These are phyloP conservation scores for Cetoscarus ocellatus DNA, from an alignment of 2,797 vertebrate genomes.

Conservation along the genomic window DNA sequence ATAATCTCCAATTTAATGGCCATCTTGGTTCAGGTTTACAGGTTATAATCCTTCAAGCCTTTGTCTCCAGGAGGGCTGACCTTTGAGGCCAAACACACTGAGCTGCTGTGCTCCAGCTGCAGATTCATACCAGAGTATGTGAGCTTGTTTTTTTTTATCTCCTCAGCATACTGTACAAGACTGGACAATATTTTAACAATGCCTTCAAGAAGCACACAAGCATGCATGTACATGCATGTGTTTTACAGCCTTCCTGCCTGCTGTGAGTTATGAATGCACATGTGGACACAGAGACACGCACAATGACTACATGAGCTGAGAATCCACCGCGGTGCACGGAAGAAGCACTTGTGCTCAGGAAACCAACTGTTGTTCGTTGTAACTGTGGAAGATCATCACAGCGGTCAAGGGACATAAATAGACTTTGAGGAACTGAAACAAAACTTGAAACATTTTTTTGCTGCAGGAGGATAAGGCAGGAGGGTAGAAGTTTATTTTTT, in stretches of 20 bases:
- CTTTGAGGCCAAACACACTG: constrained; percentile 58
- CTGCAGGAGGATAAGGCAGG: not conserved
- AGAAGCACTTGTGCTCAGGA: constrained; percentile 68
- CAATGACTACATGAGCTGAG: constrained; percentile 5
- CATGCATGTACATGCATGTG: constrained; percentile 3
- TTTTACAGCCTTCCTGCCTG: constrained; percentile 21
- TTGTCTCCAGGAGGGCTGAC: constrained; percentile 37
- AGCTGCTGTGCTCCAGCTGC: too few relatives aligned
- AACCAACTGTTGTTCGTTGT: constrained; percentile 31
- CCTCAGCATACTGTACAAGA: not conserved
- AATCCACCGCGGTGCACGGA: constrained; percentile 39
- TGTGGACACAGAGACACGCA: constrained; percentile 6
- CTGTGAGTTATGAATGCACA: constrained; percentile 6
- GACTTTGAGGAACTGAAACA: not conserved
- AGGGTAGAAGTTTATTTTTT: too few relatives aligned
- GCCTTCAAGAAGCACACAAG: not conserved
- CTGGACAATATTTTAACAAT: not conserved
- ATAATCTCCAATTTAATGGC: constrained; percentile 50
- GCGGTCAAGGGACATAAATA: not conserved
- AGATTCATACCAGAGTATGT: not conserved
- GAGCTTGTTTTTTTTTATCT: constrained; percentile 12
- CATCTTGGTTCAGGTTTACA: not conserved
- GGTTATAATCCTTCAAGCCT: constrained; percentile 26
- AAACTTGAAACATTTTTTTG: not conserved
- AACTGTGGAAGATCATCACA: not conserved